Evolutionary conservation across 1,140 invertebrate genomes (phyloP).

Genomic region (Sitobion miscanthi): DNA sequence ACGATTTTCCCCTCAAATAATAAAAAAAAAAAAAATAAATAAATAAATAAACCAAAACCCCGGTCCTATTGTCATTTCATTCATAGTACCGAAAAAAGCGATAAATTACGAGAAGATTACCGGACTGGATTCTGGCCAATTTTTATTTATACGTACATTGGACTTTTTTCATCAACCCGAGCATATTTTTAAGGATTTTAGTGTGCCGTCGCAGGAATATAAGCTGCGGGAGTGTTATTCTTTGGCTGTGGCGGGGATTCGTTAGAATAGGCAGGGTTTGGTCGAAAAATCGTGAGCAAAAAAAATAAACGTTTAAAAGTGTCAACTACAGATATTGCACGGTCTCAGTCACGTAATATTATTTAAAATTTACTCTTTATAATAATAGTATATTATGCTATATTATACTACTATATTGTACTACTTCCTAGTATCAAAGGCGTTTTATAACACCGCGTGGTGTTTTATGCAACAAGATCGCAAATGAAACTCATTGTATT

Average conservation of each 20-base stretch:
- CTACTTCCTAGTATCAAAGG: background rate
- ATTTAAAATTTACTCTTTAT: background rate
- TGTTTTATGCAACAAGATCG: background rate
- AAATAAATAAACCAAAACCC: conserved; percentile 45
- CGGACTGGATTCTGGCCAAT: conserved; percentile 43
- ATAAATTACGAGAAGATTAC: conserved; percentile 54
- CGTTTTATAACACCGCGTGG: background rate
- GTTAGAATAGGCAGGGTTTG: background rate
- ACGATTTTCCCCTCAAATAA: conserved; percentile 50
- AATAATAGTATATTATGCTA: background rate
- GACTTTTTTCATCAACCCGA: conserved; percentile 31
- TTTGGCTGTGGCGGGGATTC: background rate
- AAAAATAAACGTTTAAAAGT: background rate
- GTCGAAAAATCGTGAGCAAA: background rate
- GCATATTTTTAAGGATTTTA: conserved; percentile 41
- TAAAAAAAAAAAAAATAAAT: background rate
- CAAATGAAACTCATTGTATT: background rate
- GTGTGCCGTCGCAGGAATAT: background rate
- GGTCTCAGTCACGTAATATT: background rate
- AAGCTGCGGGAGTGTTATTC: background rate
- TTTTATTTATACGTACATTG: conserved; percentile 51
- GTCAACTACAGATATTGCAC: background rate
- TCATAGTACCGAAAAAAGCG: conserved; percentile 48
- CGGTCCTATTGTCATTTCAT: conserved; percentile 51
- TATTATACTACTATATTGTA: background rate